Conservation (phyloP, 1,140 invertebrate genomes). For the Polypedilum pembai region DNA sequence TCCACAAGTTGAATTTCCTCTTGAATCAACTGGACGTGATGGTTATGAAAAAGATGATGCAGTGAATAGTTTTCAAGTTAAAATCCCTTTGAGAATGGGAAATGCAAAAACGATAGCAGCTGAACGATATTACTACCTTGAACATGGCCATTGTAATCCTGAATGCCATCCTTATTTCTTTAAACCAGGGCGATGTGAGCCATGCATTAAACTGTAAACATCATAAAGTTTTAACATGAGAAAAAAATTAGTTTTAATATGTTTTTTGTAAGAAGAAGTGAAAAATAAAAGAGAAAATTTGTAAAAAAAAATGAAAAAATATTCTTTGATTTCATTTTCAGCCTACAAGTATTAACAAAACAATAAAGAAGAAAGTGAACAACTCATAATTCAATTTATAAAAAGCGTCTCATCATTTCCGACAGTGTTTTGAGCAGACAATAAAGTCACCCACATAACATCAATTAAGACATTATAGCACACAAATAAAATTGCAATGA, state of each 20-base stretch:
- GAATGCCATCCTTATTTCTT: constrained; percentile 54
- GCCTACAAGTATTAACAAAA: neutral
- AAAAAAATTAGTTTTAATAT: neutral
- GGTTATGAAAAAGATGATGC: constrained; percentile 48
- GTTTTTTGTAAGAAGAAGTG: neutral
- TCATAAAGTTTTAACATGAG: constrained; percentile 32
- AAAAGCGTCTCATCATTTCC: neutral
- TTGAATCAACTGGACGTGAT: constrained; percentile 47
- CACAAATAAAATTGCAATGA: no score
- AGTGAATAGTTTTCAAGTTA: constrained; percentile 51
- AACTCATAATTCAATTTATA: neutral
- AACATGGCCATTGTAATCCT: constrained; percentile 49
- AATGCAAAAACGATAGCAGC: constrained; percentile 30
- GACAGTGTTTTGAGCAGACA: no score
- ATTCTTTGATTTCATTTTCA: neutral
- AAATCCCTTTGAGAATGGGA: constrained; percentile 44
- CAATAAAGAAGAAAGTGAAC: neutral
- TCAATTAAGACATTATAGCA: no score
- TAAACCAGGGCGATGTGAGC: constrained; percentile 50
- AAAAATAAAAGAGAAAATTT: neutral
- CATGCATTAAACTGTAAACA: constrained; percentile 44
- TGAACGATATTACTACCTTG: constrained; percentile 46
- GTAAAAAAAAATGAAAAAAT: no score
- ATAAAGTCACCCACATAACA: no score
- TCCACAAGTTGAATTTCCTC: constrained; percentile 51